Evolutionary conservation across 2,797 vertebrate genomes (phyloP).

Genomic region (Botia almorhae): DNA sequence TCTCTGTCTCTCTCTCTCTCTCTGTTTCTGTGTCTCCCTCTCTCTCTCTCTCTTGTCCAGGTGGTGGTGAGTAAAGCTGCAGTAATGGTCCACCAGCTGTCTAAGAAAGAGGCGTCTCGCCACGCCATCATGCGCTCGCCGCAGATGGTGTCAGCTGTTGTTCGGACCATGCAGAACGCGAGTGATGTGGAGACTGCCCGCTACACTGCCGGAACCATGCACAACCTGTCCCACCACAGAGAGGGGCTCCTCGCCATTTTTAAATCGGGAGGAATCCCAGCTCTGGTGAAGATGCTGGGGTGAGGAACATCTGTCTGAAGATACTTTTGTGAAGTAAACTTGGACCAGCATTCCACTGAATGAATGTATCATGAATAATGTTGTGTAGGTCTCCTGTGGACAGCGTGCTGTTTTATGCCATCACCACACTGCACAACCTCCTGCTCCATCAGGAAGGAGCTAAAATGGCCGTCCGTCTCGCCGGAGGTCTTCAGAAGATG

Average conservation of each 20-base stretch:
- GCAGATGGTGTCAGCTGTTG: conserved; percentile 98
- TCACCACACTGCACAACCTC: conserved; percentile 98
- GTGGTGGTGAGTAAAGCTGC: conserved; percentile 99
- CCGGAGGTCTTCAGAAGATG: conserved; percentile 98
- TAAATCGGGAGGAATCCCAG: conserved; percentile 97
- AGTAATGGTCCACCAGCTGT: conserved; percentile 98
- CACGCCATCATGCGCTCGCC: conserved; percentile 98
- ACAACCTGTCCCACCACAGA: conserved; percentile 97
- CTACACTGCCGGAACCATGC: conserved; percentile 95
- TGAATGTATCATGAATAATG: background rate
- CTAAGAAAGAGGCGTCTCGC: conserved; percentile 97
- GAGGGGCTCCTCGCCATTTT: conserved; percentile 97
- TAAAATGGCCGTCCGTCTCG: conserved; percentile 98
- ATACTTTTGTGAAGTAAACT: background rate
- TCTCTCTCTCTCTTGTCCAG: conserved; percentile 66
- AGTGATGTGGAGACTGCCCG: conserved; percentile 96
- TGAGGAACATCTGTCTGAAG: conserved; percentile 54
- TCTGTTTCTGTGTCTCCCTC: too few species aligned
- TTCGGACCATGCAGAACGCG: conserved; percentile 98
- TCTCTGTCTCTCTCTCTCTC: background rate
- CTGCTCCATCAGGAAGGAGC: conserved; percentile 97
- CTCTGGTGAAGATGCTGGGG: conserved; percentile 98
- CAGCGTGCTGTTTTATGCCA: conserved; percentile 97
- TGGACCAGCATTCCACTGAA: background rate
- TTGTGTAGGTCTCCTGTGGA: conserved; percentile 91